Evolutionary conservation across 2,797 vertebrate species (phyloP).

Genomic region (Discoglossus pictus): DNA sequence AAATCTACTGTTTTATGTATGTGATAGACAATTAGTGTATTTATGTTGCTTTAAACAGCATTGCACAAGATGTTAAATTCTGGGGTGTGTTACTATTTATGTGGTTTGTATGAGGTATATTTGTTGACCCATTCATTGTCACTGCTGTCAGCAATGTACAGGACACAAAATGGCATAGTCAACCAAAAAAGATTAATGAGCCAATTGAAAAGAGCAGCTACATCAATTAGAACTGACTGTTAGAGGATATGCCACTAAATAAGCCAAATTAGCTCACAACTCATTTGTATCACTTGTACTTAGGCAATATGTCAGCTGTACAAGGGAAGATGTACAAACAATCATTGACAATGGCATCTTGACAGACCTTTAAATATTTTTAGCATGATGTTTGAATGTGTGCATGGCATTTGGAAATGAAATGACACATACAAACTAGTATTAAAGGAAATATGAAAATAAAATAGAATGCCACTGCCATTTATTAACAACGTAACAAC

Average conservation of each 20-base stretch:
- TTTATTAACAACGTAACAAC: too few species aligned
- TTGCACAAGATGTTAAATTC: too few species aligned
- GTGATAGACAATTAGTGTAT: too few species aligned
- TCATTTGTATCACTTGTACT: constrained; percentile 47
- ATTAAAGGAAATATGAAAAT: too few species aligned
- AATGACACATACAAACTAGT: too few species aligned
- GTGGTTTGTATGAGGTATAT: background rate
- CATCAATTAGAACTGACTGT: constrained; percentile 43
- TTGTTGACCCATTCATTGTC: constrained; percentile 28
- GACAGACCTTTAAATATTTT: constrained; percentile 37
- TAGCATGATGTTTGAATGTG: too few species aligned
- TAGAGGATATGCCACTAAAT: constrained; percentile 45
- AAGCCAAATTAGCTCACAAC: constrained; percentile 48
- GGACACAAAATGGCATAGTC: constrained; percentile 29
- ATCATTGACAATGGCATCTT: constrained; percentile 38
- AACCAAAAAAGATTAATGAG: constrained; percentile 47
- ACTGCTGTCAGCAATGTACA: constrained; percentile 15
- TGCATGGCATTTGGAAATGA: too few species aligned
- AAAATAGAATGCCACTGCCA: too few species aligned
- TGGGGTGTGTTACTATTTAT: too few species aligned
- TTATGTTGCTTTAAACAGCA: too few species aligned
- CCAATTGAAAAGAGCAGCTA: constrained; percentile 47
- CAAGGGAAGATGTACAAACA: constrained; percentile 35
- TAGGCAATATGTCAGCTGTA: constrained; percentile 41
- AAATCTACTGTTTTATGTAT: too few species aligned